Evolutionary conservation across 2,888 invertebrate genomes (phyloP), one percentile per base, ranked within the genome.

Genomic region (Epicampocera succincta): DNA sequence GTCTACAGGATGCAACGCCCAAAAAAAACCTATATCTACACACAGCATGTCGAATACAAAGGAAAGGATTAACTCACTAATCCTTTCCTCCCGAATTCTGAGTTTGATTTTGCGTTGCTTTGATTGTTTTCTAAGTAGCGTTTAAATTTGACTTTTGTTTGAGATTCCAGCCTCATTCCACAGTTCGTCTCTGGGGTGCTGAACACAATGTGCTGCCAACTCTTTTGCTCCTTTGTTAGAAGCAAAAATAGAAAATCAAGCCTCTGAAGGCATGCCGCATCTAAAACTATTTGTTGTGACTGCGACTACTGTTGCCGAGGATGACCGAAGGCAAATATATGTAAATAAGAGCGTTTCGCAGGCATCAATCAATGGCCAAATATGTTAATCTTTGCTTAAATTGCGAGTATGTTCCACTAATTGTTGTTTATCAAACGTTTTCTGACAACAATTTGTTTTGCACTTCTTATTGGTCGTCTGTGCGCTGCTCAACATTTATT

Each of bases 1-100:
- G 66, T 50, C 79, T 80, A 17, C 80, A 73, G 78, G 17, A 17
- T 40, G 78, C 29, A 61, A 84, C 83, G 78, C 84, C 84, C 80
- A 77, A 69, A 33, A 65, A 66, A 58, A 48, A 42, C 61, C 52
- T 73, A 33, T 15, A 2, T 40, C n/a, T 38, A 66, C 19, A 75
- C 61, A 61, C 73, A 63, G 79, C 61, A 56, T 52, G 76, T 13
- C 5, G 15, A 29, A 56, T 56, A 73, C 65, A 60, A 72, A n/a
- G 44, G 19, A 71, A 52, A 48, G 72, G 73, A 77, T 80, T 76
- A 54, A 73, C 44, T 76, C 56, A 73, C 44, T 33, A 33, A 33
- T 33, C 25, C 42, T 54, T 68, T 54, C 46, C 66, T 25, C 17
- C 33, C 60, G 21, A 12, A 61, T 17, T 50, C 29, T n/a, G 65